These are phyloP conservation scores for Gnathonemus echidnorhynchus DNA, from an alignment of 2,113 vertebrate species.

Conservation along the genomic window DNA sequence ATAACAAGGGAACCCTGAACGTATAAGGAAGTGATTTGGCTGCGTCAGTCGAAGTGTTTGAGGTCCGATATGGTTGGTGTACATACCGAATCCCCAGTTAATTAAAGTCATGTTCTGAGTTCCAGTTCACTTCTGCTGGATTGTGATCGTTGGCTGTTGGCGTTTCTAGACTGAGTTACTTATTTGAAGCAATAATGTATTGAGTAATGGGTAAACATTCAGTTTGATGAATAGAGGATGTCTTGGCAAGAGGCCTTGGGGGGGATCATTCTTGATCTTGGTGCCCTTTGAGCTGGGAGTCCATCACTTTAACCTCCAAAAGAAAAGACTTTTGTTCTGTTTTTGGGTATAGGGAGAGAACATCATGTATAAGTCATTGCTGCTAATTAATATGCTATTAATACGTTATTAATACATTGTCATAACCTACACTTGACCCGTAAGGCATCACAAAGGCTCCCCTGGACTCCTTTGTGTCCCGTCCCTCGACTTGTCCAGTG, in stretches of 20 bases:
- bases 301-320: conserved; percentile 23
- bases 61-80: neutral
- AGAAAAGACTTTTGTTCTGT: conserved; percentile 36
- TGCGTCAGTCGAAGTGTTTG: neutral
- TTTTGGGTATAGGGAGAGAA: conserved; percentile 45
- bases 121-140: neutral
- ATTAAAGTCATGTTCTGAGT: neutral
- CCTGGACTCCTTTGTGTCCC: conserved; percentile 63
- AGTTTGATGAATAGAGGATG: neutral
- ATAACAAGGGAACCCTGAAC: neutral
- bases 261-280: conserved; percentile 22
- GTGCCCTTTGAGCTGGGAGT: conserved; percentile 6
- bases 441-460: conserved; percentile 64
- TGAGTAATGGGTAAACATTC: neutral
- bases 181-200: neutral
- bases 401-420: conserved; percentile 76
- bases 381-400: conserved; percentile 84
- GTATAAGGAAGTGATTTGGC: neutral
- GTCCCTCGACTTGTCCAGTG: conserved; percentile 62
- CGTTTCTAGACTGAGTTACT: neutral
- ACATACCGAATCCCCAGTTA: neutral
- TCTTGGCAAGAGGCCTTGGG: neutral
- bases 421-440: conserved; percentile 66
- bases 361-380: conserved; percentile 79
- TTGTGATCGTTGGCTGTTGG: neutral